Evolutionary conservation across 2,113 vertebrate genomes (phyloP), one percentile per base, ranked within the genome.

Genomic region (Pomatorhinus ruficollis): DNA sequence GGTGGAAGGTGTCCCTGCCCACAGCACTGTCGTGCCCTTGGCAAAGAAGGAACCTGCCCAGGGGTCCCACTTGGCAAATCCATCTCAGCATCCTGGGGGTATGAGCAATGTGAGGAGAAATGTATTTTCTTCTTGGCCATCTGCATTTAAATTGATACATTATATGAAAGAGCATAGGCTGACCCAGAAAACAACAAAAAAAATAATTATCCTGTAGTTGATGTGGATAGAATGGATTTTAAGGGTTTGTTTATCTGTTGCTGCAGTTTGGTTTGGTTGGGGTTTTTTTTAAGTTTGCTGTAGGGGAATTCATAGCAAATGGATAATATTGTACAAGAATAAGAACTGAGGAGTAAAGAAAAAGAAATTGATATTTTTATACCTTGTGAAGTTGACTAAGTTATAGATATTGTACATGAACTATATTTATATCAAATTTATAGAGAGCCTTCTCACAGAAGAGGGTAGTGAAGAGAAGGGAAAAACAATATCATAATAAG

Each of bases 131-230:
- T 35, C 45, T 68, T 60, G 40, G 20, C 69, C 86, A 96, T 91
- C 87, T 95, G 91, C 81, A 96, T 97, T 93, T 96, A 96, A 92
- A 95, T 89, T 14, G 70, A 59, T 87, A 23, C 24, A 89, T 75
- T 89, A 65, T 30, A 30, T 77, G 69, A 70, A 89, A 94, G 61
- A 93, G 79, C 11, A 89, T 19, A 54, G 69, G 39, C 11, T 2
- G 6, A 30, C 10, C 12, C 6, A 6, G 33, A 39, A 85, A 92
- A 45, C 30, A 50, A 52, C 4, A 24, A 82, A 49, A 50, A 33
- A 33, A 30, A 39, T 54, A 30, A 39, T 54, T 57, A 39, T 50
- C 31, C 37, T 39, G 2, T 16, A 44, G 21, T 47, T 45, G 61
- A 22, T 91, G 16, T 61, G 54, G 24, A 31, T 65, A 61, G 23